Base-by-base conservation (phyloP, 2,888 invertebrate genomes). In the Pycnomerus fuliginosus region DNA sequence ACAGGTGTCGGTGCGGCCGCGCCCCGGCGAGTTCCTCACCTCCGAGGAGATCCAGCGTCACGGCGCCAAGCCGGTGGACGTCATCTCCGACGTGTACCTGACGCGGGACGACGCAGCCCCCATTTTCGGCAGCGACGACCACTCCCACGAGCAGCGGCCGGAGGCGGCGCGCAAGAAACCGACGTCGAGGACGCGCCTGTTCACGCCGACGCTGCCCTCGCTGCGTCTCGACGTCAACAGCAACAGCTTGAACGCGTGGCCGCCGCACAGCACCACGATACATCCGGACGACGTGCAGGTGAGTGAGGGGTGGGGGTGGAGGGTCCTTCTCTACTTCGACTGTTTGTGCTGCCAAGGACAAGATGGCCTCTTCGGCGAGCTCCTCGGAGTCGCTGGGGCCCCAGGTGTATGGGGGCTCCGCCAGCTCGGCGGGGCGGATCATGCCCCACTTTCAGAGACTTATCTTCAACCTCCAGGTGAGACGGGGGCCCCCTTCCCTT, bases 1-100 rank as follows among this genome's bases (percentile, higher is more conserved):
- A n/a, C n/a, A n/a, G n/a, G n/a, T 94, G 24, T 80, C 85, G 16
- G 90, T 94, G 2, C 87, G 90, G 66, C 84, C 86, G 0, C 79
- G 84, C 48, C 88, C 90, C 0, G 88, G 73, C 0, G 86, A 89
- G 56, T 87, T 88, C 60, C 84, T 85, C 27, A 86, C 85, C 31
- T 87, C 88, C 28, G 87, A 87, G 62, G 90, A 91, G 67, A 83
- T 88, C 17, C 68, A 69, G 41, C 64, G 60, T 41, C 68, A 66
- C 15, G 60, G 61, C 3, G 62, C 55, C 43, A 68, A 67, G 44
- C 64, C 60, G 3, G 53, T 63, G 3, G 62, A 66, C 27, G 51
- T 64, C 20, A 62, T 65, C 15, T 58, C 66, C 1, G 69, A 68
- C 48, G 52, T 60, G 7, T 55, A 64, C 40, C 55, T 58, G 1